A percentile compares a stretch with the other conserved stretches of the same genome.
Conservation (phyloP, 2,113 vertebrate genomes). For the Peromyscus polionotus region DNA sequence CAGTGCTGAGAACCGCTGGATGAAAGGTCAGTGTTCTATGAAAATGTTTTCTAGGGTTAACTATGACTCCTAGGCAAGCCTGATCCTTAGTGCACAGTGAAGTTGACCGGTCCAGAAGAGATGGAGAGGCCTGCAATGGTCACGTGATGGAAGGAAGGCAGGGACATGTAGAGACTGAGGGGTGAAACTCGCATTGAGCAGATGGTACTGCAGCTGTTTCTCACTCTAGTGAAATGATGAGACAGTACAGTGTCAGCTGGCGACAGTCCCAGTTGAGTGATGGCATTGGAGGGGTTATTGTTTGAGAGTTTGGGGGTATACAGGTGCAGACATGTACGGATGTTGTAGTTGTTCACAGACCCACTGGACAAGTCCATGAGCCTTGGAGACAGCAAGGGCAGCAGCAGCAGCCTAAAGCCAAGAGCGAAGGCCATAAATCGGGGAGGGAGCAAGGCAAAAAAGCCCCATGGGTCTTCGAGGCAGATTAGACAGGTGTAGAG, state of each 20-base stretch:
- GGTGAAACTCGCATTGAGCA: background rate
- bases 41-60: background rate
- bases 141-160: slow-evolving; percentile 9
- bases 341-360: background rate
- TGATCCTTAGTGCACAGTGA: background rate
- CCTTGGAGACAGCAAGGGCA: background rate
- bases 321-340: background rate
- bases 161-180: background rate
- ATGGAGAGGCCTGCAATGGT: background rate
- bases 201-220: background rate
- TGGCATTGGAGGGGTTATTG: background rate
- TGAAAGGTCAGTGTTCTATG: slow-evolving; percentile 11
- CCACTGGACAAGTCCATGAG: background rate
- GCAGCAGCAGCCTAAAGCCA: background rate
- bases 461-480: background rate
- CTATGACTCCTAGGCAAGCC: background rate
- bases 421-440: background rate
- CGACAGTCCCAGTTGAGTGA: background rate
- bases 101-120: background rate
- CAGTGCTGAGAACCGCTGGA: background rate
- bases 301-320: background rate
- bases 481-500: background rate
- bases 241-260: background rate
- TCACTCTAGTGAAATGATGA: background rate
- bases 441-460: background rate